Conservation (phyloP, 2,888 invertebrate species). For the Priocnemis perturbator region DNA sequence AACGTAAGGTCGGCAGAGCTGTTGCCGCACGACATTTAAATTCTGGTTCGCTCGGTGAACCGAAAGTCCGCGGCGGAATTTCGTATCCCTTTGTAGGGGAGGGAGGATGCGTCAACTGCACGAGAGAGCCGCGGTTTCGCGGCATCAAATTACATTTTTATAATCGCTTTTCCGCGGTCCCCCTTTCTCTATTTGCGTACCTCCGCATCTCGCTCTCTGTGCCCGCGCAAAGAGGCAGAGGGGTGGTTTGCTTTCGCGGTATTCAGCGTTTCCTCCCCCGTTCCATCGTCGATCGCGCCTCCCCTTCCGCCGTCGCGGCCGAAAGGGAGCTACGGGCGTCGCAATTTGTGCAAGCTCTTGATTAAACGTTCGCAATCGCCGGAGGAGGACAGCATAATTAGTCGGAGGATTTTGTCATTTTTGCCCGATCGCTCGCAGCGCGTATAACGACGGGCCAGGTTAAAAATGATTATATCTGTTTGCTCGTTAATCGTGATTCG, state of each 20-base stretch:
- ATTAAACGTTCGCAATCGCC: conserved; percentile 1
- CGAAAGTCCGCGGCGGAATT: conserved; percentile 11
- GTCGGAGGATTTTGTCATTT: no score
- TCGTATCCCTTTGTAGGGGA: no score
- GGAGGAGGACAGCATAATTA: no score
- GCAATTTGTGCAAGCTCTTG: neutral
- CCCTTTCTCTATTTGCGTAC: conserved; percentile 5
- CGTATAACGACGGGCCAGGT: no score
- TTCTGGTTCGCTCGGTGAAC: no score
- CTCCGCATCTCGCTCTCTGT: neutral
- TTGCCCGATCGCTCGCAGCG: no score
- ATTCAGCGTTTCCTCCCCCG: neutral
- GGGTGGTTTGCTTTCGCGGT: neutral
- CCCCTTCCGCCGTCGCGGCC: neutral
- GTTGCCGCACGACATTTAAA: no score
- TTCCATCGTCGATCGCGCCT: neutral
- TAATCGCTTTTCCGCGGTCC: conserved; percentile 14
- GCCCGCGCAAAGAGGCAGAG: neutral
- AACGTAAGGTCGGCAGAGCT: no score
- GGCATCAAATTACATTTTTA: conserved; percentile 29
- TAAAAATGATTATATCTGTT: no score
- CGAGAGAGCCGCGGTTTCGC: conserved; percentile 23
- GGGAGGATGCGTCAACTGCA: neutral
- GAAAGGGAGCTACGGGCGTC: neutral
- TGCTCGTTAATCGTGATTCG: conserved; percentile 23